Evolutionary conservation across 37 sponge, comb jelly and placozoan genomes (phyloP).

Genomic region (Hormiphora californensis): DNA sequence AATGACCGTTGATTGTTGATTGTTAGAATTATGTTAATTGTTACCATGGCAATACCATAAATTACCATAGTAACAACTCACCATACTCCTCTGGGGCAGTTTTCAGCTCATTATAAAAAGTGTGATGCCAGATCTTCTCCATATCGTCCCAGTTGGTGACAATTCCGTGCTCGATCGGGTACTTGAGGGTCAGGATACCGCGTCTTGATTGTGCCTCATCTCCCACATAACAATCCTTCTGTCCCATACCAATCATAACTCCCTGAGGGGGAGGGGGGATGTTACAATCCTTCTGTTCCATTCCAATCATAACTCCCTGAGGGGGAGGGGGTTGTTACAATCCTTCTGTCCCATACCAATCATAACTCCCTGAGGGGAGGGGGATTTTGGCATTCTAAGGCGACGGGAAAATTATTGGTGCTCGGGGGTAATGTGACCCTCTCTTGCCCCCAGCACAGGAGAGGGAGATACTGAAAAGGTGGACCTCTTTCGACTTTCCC

Average conservation of each 20-base stretch:
- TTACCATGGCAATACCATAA: too few relatives aligned
- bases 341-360: too few relatives aligned
- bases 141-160: conserved; percentile 25
- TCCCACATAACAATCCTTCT: neutral
- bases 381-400: too few relatives aligned
- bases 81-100: neutral
- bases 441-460: too few relatives aligned
- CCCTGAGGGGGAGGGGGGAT: neutral
- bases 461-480: too few relatives aligned
- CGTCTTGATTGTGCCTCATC: neutral
- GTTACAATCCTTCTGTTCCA: neutral
- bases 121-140: conserved; percentile 41
- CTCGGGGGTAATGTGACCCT: too few relatives aligned
- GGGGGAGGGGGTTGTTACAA: neutral
- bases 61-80: too few relatives aligned
- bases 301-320: neutral
- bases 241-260: conserved; percentile 4
- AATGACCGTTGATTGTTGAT: too few relatives aligned
- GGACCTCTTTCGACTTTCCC: too few relatives aligned
- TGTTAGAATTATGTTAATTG: too few relatives aligned
- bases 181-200: neutral
- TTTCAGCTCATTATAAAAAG: neutral
- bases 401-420: too few relatives aligned
- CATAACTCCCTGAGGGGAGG: too few relatives aligned
- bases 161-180: conserved; percentile 12